Conservation (phyloP, 2,888 invertebrate genomes). For the Melanophora roralis region DNA sequence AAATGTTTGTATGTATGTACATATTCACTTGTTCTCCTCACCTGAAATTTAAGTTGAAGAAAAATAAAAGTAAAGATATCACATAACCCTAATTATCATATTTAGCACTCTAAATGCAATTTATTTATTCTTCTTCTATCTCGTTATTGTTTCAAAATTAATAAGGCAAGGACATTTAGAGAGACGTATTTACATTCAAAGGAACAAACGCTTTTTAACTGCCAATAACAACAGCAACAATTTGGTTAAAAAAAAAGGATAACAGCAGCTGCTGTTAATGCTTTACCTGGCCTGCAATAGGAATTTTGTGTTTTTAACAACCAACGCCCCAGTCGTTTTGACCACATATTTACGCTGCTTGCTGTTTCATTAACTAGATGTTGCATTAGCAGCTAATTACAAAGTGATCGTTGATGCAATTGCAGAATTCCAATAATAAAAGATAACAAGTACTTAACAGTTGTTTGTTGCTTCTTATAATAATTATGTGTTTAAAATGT, state of each 20-base stretch:
- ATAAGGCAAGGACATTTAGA: conserved; percentile 67
- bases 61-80: conserved; percentile 63
- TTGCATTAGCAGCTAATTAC: conserved; percentile 71
- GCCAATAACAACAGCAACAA: background rate
- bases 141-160: conserved; percentile 27
- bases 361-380: conserved; percentile 56
- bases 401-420: conserved; percentile 60
- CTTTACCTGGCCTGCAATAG: background rate
- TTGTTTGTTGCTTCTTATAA: conserved; percentile 50
- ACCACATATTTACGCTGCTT: conserved; percentile 52
- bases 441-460: conserved; percentile 55
- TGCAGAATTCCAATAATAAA: conserved; percentile 56
- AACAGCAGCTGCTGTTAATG: conserved; percentile 17
- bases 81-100: conserved; percentile 76
- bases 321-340: conserved; percentile 29
- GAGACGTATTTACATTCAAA: conserved; percentile 29
- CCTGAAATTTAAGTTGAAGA: background rate
- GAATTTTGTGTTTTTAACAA: conserved; percentile 18
- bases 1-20: too few relatives aligned
- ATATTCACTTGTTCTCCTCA: conserved; percentile 36
- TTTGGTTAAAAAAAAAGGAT: background rate
- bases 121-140: conserved; percentile 62
- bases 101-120: conserved; percentile 75
- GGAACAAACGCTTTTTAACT: conserved; percentile 5
- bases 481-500: conserved; percentile 38